Evolutionary conservation across 2,113 vertebrate species (phyloP), one percentile per base, ranked within the genome.

Genomic region (Rhynchomys soricoides): DNA sequence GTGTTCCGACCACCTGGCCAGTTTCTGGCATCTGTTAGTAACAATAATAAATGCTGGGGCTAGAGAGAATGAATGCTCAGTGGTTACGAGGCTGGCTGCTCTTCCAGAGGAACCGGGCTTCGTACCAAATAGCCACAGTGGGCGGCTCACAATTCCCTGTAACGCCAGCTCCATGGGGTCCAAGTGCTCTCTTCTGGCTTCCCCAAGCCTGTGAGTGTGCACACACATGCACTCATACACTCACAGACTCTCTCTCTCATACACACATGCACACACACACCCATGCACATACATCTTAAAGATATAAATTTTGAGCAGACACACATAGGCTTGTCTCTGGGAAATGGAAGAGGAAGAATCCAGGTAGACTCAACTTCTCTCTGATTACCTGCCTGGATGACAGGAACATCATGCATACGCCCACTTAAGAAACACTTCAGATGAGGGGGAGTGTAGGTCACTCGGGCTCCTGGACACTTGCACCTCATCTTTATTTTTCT

Each of bases 381-480:
- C 26, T 8, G 1, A 0, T 10, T 17, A 22, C 43, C 26, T 24
- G 40, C 52, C 19, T 8, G 52, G 31, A 86, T 7, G 50, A 10
- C 73, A 6, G 62, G n/a, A 7, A 0, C 50, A 19, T 26, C 3
- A 0, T 34, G 40, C 13, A 2, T 7, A 5, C 24, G 0, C 22
- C 62, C 34, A 5, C 6, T 15, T 34, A 50, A 21, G 79, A 34
- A 31, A 43, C 17, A 6, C 52, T 31, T 21, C 3, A 40, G 59
- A 1, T 16, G 48, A 17, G 37, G 13, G 52, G 5, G 78, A 1
- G 5, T 4, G n/a, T 40, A 24, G 57, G 26, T 31, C 45, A 43
- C 77, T 59, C 7, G 5, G 26, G 29, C 50, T 43, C 26, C 62
- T 34, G 52, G 62, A 2, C 24, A 29, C 4, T 4, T 13, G 48